Conservation (phyloP, 1,140 invertebrate species). For the Saccostrea echinata region DNA sequence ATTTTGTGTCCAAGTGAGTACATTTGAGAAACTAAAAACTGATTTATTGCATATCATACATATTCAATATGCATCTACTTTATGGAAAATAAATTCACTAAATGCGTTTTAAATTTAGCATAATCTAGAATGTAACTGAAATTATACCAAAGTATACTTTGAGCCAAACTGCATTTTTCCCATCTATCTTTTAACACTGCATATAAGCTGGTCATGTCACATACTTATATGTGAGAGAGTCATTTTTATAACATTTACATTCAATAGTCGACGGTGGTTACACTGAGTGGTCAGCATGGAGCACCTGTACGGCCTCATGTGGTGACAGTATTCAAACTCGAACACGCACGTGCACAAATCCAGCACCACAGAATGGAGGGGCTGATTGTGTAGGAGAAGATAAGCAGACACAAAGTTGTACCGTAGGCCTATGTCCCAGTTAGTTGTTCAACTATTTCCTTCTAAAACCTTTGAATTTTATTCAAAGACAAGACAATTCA, state of each 20-base stretch:
- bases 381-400: constrained; percentile 49
- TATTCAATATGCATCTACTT: too few relatives aligned
- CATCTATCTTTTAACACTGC: too few relatives aligned
- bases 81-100: too few relatives aligned
- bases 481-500: too few relatives aligned
- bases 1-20: not conserved
- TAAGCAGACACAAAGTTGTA: constrained; percentile 34
- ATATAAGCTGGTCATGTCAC: too few relatives aligned
- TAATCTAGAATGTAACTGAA: not conserved
- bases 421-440: constrained; percentile 44
- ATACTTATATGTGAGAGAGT: too few relatives aligned
- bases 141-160: too few relatives aligned
- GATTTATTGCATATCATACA: too few relatives aligned
- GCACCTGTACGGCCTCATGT: constrained; percentile 48
- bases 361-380: constrained; percentile 55
- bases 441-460: not conserved
- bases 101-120: not conserved
- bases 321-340: constrained; percentile 61
- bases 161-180: too few relatives aligned
- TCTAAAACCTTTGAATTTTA: too few relatives aligned
- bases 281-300: constrained; percentile 44
- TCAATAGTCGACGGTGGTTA: constrained; percentile 55
- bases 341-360: constrained; percentile 53
- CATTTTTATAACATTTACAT: too few relatives aligned
- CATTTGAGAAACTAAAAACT: not conserved